These are phyloP conservation scores for Cheilinus undulatus DNA, from an alignment of 2,113 vertebrate genomes.

Conservation along the genomic window DNA sequence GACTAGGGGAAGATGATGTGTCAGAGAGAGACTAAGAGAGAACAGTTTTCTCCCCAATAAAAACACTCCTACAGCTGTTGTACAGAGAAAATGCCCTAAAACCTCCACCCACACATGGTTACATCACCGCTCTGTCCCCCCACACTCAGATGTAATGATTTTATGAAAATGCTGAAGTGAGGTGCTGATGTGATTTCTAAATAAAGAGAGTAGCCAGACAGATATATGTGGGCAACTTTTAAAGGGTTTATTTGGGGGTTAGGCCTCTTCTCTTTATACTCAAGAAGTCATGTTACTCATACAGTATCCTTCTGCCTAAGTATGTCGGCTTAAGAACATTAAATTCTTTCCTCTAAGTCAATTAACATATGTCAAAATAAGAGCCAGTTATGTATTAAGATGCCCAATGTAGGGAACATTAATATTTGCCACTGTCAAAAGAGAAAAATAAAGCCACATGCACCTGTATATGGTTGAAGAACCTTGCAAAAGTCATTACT, in stretches of 20 bases:
- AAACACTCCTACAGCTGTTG: constrained; percentile 32
- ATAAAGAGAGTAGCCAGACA: not conserved
- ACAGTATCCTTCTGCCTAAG: not conserved
- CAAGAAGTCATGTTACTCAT: not conserved
- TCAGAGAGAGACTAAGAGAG: not conserved
- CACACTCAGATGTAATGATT: constrained; percentile 26
- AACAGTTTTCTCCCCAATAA: too few relatives aligned
- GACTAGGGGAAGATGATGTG: constrained; percentile 63
- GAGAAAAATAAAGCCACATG: too few relatives aligned
- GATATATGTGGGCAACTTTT: constrained; percentile 14
- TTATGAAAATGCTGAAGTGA: constrained; percentile 32
- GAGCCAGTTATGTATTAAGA: too few relatives aligned
- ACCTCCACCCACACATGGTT: constrained; percentile 44
- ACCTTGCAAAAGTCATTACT: too few relatives aligned
- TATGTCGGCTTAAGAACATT: not conserved
- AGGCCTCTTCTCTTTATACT: not conserved
- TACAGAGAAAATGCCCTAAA: constrained; percentile 27
- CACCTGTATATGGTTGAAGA: too few relatives aligned
- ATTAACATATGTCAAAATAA: too few relatives aligned
- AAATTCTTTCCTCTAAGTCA: not conserved
- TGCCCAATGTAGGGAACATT: too few relatives aligned
- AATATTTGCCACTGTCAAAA: too few relatives aligned
- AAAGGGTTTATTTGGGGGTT: not conserved
- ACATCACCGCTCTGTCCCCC: constrained; percentile 28
- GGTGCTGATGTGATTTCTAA: not conserved